phyloP scores from a whole-genome alignment of 2,888 invertebrate species.

The Latrodectus elegans region DNA sequence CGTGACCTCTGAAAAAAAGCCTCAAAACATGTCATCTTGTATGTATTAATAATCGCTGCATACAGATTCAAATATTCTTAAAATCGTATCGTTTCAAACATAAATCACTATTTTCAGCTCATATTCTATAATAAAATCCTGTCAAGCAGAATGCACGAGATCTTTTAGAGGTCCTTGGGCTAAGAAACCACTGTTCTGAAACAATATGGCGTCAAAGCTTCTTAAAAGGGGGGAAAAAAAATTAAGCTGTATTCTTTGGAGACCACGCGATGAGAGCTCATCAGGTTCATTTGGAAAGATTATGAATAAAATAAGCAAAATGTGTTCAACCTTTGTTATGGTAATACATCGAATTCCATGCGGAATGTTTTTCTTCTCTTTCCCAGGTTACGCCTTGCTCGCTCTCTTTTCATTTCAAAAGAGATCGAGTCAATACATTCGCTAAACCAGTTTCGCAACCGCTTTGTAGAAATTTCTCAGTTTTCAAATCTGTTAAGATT shows the following conservation, averaged over 20 bases:
- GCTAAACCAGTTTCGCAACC: neutral
- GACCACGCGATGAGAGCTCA: slow-evolving; percentile 25
- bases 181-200: too few relatives aligned
- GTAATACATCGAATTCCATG: slow-evolving; percentile 40
- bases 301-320: slow-evolving; percentile 1
- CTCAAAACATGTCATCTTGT: too few relatives aligned
- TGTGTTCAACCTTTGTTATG: slow-evolving; percentile 51
- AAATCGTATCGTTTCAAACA: too few relatives aligned
- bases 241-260: neutral
- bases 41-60: too few relatives aligned
- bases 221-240: too few relatives aligned
- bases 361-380: neutral
- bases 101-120: too few relatives aligned
- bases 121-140: too few relatives aligned
- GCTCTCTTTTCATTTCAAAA: neutral
- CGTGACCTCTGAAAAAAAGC: too few relatives aligned
- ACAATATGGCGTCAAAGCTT: too few relatives aligned
- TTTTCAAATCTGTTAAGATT: neutral
- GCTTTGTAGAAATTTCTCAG: neutral
- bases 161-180: too few relatives aligned
- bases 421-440: neutral
- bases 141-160: too few relatives aligned
- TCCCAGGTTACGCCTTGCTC: slow-evolving; percentile 48
- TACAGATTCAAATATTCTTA: too few relatives aligned
- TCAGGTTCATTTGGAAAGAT: slow-evolving; percentile 14